Base-by-base conservation (phyloP, 2,888 invertebrate genomes). In the Mythimna albipuncta region DNA sequence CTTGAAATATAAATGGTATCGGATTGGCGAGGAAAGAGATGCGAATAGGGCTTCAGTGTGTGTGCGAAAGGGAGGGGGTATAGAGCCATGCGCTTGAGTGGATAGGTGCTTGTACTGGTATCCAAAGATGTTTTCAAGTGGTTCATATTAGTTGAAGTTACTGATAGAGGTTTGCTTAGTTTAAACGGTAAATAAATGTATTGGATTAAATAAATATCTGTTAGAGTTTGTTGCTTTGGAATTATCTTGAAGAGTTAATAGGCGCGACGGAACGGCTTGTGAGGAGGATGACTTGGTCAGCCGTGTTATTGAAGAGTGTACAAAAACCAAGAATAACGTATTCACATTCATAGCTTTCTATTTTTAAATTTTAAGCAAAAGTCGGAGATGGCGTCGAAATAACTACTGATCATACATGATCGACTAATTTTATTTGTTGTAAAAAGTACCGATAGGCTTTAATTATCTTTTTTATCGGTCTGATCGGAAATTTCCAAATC, bases 1-100 rank as follows among this genome's bases (percentile, higher is more conserved):
- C 95, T 95, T 90, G 85, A 95, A 92, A 92, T 92, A 93, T 94
- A 95, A 95, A 95, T 93, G 95, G 95, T 95, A 95, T 94, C 95
- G 92, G 92, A 93, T 93, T 92, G 73, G 73, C 89, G 85, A 74
- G 83, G 87, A 83, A 75, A 75, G 89, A 90, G 85, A 86, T 71
- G 76, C 89, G 83, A 87, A 90, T 78, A 83, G n/a, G 10, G 54
- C 44, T 50, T 72, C 21, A 44, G 64, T 65, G 64, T 79, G 75
- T 82, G 83, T 75, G 77, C 57, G 85, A 87, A 35, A 55, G 68
- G 38, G 64, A 72, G 54, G 63, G 26, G 57, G 57, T 58, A 80
- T 63, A 76, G 58, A 61, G 77, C 73, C 74, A 82, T 87, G 87
- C 87, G 86, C 87, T 87, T 73, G 87, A 87, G 87, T 87, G 82